Percentiles rank a stretch among this genome's conserved stretches.
Evolutionary conservation across 2,888 invertebrate genomes (phyloP).

Genomic region (Cephus sareptanus): DNA sequence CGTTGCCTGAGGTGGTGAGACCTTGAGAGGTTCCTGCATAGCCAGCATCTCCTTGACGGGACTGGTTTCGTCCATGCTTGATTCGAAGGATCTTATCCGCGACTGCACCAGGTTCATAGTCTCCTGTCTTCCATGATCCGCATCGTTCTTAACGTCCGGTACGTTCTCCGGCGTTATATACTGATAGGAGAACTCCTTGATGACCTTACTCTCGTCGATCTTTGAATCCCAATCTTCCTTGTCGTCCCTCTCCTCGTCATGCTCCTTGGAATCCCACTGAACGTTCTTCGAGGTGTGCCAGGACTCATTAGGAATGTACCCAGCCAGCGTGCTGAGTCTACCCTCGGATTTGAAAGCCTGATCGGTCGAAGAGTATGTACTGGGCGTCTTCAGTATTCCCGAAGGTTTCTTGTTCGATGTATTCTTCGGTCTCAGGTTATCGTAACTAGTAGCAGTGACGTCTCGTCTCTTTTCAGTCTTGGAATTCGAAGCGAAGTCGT

Average conservation of each 20-base stretch:
- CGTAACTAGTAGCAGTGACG: not conserved
- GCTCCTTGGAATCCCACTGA: slow-evolving; percentile 49
- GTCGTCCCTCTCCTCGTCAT: slow-evolving; percentile 34
- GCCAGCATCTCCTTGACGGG: slow-evolving; percentile 48
- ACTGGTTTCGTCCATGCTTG: slow-evolving; percentile 38
- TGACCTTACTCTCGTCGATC: slow-evolving; percentile 59
- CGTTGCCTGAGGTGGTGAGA: slow-evolving; percentile 59
- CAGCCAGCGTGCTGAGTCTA: slow-evolving; percentile 34
- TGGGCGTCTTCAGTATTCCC: slow-evolving; percentile 53
- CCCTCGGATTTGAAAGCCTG: slow-evolving; percentile 32
- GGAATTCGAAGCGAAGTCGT: slow-evolving; percentile 9
- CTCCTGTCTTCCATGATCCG: slow-evolving; percentile 19
- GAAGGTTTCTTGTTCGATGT: slow-evolving; percentile 44
- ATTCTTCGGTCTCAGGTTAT: slow-evolving; percentile 14
- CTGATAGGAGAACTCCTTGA: slow-evolving; percentile 65
- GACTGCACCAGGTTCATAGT: slow-evolving; percentile 50
- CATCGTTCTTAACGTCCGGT: slow-evolving; percentile 39
- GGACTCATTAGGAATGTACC: slow-evolving; percentile 40
- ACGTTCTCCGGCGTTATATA: slow-evolving; percentile 55
- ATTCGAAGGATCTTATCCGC: slow-evolving; percentile 58
- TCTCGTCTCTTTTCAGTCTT: slow-evolving; percentile 11
- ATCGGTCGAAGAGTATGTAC: slow-evolving; percentile 38
- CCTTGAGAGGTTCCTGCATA: slow-evolving; percentile 64
- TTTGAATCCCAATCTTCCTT: slow-evolving; percentile 56
- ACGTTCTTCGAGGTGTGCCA: slow-evolving; percentile 53